phyloP scores from a whole-genome alignment of 2,113 vertebrate genomes.

The human region GRCh38 chr3:111619001-111619500 shows the following conservation, averaged over 20 bases:
- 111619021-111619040: not conserved
- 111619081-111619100: not conserved
- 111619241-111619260: not conserved
- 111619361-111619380: not conserved
- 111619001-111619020: constrained; percentile 13
- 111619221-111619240: constrained; percentile 29
- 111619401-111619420: constrained; percentile 5
- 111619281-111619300: not conserved
- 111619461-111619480: constrained; percentile 19
- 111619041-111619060: not conserved
- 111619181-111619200: not conserved
- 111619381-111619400: not conserved
- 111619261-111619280: not conserved
- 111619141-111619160: not conserved
- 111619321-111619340: not conserved
- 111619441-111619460: not conserved
- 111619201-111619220: not conserved
- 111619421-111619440: not conserved
- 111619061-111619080: not conserved
- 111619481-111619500: constrained; percentile 3
- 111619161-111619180: not conserved
- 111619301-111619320: not conserved
- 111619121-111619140: not conserved
- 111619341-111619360: not conserved
- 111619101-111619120: not conserved